Base-by-base conservation (phyloP, 2,888 invertebrate genomes). In the Polylopha cassiicola region DNA sequence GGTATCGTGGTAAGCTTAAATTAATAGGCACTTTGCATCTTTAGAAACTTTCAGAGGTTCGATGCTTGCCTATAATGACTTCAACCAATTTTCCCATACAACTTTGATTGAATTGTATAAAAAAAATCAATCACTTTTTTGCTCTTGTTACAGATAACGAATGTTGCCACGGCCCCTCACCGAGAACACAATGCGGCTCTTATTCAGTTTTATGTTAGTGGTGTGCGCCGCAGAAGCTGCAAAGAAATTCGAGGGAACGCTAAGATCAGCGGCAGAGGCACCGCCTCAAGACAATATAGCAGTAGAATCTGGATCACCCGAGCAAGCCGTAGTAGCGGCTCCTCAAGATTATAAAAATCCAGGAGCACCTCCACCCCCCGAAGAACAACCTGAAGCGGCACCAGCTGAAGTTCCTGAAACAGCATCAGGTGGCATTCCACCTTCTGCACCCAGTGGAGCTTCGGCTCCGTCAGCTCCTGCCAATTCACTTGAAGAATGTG, bases 401-500 rank as follows among this genome's bases (percentile, higher is more conserved):
- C 53, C 61, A 3, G 66, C 67, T 4, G 56, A 74, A 6, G 70
- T 73, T 11, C 80, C 86, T 44, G 87, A 87, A 51, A 80, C 86
- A 9, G 78, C 86, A 5, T 72, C 80, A 2, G 81, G 74, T 36
- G 80, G 72, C 4, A 65, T 79, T n/a, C 79, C 81, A 44, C 84
- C 85, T 6, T 86, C 86, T 15, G 86, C 85, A 22, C 86, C 85
- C 3, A 85, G 85, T 48, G 80, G 84, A 23, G 73, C 68, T 11
- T 85, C 86, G 3, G 87, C 86, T 1, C 85, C 87, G 26, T 86
- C 87, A 20, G 87, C 87, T 32, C 85, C 86, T n/a, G 84, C 87
- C 1, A 81, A 87, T 50, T 86, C 87, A 23, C 69, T 86, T 28
- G 94, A 93, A 65, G 94, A 94, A 76, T 95, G 95, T 73, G 94